A percentile compares a stretch with the other conserved stretches of the same genome.
These are phyloP conservation scores for Linepithema humile DNA, from an alignment of 1,140 invertebrate species.

Conservation along the genomic window DNA sequence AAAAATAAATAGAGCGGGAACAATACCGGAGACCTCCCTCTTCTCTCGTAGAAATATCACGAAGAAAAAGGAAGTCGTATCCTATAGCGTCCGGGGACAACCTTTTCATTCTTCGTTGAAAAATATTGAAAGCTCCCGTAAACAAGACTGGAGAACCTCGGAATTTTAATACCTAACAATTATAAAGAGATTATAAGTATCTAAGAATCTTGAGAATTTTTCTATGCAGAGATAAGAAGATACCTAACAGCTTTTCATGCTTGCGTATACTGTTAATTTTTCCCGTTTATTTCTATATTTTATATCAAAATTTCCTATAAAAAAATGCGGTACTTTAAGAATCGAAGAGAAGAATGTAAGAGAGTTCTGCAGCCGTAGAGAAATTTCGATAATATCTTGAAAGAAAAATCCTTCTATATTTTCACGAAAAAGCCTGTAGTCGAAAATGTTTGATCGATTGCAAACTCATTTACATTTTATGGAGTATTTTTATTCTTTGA, in stretches of 20 bases:
- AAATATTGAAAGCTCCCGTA: conserved; percentile 9
- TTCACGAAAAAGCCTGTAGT: neutral
- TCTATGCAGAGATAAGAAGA: no score
- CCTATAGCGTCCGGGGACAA: neutral
- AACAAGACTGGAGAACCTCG: no score
- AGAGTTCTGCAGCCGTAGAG: no score
- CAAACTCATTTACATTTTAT: neutral
- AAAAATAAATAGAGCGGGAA: conserved; percentile 50
- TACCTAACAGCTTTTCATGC: neutral
- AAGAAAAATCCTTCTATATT: no score
- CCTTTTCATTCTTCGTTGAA: neutral
- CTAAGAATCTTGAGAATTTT: neutral
- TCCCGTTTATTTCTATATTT: neutral
- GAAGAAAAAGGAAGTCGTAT: conserved; percentile 26
- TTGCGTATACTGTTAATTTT: neutral
- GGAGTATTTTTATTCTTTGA: neutral
- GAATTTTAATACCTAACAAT: no score
- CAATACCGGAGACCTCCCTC: neutral
- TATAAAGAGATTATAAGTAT: no score
- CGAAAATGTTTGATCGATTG: neutral
- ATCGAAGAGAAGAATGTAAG: no score
- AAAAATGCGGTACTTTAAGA: neutral
- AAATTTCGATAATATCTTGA: no score
- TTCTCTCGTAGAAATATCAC: neutral
- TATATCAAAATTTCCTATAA: neutral